phyloP scores from a whole-genome alignment of 2,113 vertebrate species.

The Melanotaenia duboulayi region DNA sequence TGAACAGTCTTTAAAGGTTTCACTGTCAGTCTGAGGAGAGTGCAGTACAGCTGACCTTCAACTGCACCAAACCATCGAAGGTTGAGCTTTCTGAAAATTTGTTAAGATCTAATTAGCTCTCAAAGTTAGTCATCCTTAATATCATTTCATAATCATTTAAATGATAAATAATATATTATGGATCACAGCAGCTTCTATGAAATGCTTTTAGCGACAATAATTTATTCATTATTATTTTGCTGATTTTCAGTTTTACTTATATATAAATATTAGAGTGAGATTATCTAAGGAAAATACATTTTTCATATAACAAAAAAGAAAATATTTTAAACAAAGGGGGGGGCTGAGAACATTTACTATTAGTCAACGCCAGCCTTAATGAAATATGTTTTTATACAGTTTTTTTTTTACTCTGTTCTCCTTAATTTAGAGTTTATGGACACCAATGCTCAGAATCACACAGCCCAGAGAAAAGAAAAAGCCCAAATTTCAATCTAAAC shows the following conservation, averaged over 20 bases:
- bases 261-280: too few relatives aligned
- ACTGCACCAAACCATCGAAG: conserved; percentile 3
- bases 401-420: too few relatives aligned
- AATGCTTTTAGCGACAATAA: background rate
- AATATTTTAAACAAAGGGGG: background rate
- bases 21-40: conserved; percentile 1
- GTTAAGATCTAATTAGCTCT: background rate
- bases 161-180: conserved; percentile 1
- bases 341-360: too few relatives aligned
- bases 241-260: too few relatives aligned
- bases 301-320: background rate
- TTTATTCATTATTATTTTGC: background rate
- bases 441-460: too few relatives aligned
- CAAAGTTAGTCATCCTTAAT: background rate
- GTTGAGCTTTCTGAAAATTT: background rate
- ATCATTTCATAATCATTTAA: too few relatives aligned
- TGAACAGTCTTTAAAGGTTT: conserved; percentile 29
- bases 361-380: too few relatives aligned
- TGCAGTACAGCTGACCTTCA: conserved; percentile 13
- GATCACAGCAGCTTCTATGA: background rate
- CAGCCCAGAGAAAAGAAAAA: too few relatives aligned
- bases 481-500: too few relatives aligned
- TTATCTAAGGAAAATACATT: background rate
- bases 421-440: too few relatives aligned
- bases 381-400: too few relatives aligned